phyloP scores from a whole-genome alignment of 64 coral and sea anemone genomes.

The Montipora foliosa region DNA sequence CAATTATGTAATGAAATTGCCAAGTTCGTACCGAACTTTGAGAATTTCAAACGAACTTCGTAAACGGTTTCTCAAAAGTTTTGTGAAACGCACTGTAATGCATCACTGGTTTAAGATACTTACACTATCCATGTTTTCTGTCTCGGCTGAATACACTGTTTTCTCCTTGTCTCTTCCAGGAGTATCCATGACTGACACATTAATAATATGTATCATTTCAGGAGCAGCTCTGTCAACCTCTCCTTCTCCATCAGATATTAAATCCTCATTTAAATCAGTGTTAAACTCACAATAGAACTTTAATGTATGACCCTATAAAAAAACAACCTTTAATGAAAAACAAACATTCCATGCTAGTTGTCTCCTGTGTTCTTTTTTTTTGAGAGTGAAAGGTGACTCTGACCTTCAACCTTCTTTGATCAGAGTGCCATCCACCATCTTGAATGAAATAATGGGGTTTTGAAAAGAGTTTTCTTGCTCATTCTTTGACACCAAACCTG shows the following conservation, averaged over 20 bases:
- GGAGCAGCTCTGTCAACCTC: constrained; percentile 29
- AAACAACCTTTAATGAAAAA: not conserved
- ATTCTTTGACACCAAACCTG: no score
- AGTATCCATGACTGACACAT: constrained; percentile 74
- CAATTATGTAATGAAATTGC: no score
- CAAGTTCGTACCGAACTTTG: no score
- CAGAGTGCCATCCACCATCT: no score
- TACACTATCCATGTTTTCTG: constrained; percentile 96
- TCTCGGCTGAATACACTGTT: constrained; percentile 87
- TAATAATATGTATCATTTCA: constrained; percentile 80
- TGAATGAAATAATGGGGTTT: no score
- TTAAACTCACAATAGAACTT: constrained; percentile 95
- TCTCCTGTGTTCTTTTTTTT: no score
- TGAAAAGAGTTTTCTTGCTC: no score
- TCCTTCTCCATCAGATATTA: constrained; percentile 1
- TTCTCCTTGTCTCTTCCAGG: constrained; percentile 67
- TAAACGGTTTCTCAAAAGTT: no score
- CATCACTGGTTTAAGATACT: not conserved
- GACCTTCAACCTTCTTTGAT: no score
- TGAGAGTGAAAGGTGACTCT: no score
- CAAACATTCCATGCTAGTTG: not conserved
- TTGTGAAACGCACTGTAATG: no score
- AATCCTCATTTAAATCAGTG: constrained; percentile 39
- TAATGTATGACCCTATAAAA: constrained; percentile 75
- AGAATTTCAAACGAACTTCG: no score